Conservation (phyloP, 2,797 vertebrate genomes). For the Pempheris klunzingeri region DNA sequence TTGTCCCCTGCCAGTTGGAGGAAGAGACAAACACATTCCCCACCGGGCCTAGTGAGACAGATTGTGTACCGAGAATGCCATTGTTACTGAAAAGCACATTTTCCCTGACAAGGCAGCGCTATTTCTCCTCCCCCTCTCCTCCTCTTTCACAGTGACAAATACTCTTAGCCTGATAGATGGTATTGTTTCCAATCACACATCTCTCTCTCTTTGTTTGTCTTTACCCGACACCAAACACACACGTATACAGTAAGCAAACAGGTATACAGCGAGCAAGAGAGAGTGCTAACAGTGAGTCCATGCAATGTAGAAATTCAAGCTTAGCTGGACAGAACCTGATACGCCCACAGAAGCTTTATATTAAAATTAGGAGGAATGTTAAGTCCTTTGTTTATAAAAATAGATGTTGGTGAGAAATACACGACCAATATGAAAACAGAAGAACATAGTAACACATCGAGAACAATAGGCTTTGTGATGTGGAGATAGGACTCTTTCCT, state of each 20-base stretch:
- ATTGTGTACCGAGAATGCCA: constrained; percentile 73
- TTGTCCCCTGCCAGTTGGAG: constrained; percentile 75
- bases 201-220: constrained; percentile 57
- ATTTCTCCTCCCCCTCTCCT: constrained; percentile 70
- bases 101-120: constrained; percentile 73
- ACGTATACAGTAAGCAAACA: constrained; percentile 35
- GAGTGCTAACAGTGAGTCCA: constrained; percentile 10
- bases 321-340: constrained; percentile 33
- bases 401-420: constrained; percentile 33
- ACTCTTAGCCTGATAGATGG: constrained; percentile 71
- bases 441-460: constrained; percentile 12
- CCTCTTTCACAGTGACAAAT: constrained; percentile 71
- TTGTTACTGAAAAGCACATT: constrained; percentile 81
- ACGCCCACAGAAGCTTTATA: constrained; percentile 33
- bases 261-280: constrained; percentile 19
- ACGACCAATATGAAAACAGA: constrained; percentile 8
- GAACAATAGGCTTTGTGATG: constrained; percentile 30
- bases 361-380: constrained; percentile 30
- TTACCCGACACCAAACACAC: constrained; percentile 40
- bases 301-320: constrained; percentile 32
- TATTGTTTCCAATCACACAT: constrained; percentile 72
- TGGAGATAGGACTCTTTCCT: neutral
- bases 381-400: constrained; percentile 29
- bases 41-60: constrained; percentile 70
- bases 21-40: constrained; percentile 74